These are phyloP conservation scores for Plecturocebus donacophilus DNA, from an alignment of 2,113 vertebrate species.

Conservation along the genomic window DNA sequence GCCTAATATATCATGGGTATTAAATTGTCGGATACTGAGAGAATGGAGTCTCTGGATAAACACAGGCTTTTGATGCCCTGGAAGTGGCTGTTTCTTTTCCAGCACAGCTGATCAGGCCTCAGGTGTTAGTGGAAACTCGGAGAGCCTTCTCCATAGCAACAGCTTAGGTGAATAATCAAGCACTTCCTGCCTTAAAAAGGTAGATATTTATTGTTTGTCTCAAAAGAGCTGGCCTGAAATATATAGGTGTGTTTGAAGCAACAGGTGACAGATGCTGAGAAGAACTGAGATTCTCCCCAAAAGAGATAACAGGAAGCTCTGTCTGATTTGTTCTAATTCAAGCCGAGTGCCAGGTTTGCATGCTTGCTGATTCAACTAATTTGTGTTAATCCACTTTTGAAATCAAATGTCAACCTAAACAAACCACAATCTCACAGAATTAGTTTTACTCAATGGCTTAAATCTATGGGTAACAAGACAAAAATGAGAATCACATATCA, in stretches of 20 bases:
- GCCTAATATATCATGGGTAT: background rate
- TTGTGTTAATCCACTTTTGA: background rate
- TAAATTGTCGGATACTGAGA: background rate
- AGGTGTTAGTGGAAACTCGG: slow-evolving; percentile 23
- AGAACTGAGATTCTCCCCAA: background rate
- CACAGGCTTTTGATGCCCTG: background rate
- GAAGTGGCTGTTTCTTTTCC: background rate
- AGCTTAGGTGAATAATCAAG: background rate
- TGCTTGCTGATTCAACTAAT: background rate
- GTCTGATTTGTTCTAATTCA: background rate
- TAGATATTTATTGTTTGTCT: background rate
- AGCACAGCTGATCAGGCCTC: background rate
- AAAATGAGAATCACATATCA: background rate
- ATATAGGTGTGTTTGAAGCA: background rate
- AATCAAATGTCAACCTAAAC: background rate
- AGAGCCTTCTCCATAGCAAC: slow-evolving; percentile 54
- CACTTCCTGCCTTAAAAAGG: background rate
- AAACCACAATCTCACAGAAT: background rate
- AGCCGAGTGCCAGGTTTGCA: background rate
- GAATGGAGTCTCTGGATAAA: background rate
- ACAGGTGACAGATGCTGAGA: background rate
- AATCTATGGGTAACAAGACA: background rate
- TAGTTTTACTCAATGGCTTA: background rate
- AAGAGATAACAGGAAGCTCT: background rate
- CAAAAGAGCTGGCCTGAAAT: background rate